phyloP scores from a whole-genome alignment of 2,888 invertebrate species.

The Sepiola atlantica region DNA sequence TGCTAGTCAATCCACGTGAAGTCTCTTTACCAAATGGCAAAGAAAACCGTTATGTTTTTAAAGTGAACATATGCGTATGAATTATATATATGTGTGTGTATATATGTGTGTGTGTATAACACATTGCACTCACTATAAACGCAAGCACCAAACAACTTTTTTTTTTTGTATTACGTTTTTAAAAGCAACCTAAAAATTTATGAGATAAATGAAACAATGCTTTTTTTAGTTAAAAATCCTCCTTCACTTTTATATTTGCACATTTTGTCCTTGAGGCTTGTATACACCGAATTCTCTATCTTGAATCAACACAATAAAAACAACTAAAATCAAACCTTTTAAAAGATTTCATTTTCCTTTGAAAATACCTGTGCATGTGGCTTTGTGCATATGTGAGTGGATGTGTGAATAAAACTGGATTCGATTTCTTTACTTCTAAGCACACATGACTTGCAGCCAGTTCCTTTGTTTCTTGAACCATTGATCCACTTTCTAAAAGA shows the following conservation, averaged over 20 bases:
- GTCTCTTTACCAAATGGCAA: too few relatives aligned
- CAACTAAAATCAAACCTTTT: neutral
- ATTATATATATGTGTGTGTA: neutral
- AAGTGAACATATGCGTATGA: too few relatives aligned
- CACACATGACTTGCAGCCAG: neutral
- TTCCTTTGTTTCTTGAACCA: neutral
- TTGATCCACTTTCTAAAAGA: neutral
- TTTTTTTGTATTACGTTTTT: neutral
- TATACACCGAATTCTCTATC: neutral
- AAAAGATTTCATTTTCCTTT: neutral
- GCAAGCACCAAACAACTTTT: neutral
- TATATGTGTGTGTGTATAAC: neutral
- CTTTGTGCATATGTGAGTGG: too few relatives aligned
- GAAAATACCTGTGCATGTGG: neutral
- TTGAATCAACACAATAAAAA: neutral
- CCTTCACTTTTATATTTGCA: neutral
- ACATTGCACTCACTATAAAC: neutral
- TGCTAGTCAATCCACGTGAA: too few relatives aligned
- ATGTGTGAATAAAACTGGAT: constrained; percentile 11
- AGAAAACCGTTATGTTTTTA: too few relatives aligned
- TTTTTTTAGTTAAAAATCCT: neutral
- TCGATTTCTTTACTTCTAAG: constrained; percentile 32
- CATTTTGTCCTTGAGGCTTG: neutral
- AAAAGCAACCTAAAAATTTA: neutral
- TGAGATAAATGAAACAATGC: neutral